Conservation (phyloP, 2,797 vertebrate species). For the Scolopax rusticola region DNA sequence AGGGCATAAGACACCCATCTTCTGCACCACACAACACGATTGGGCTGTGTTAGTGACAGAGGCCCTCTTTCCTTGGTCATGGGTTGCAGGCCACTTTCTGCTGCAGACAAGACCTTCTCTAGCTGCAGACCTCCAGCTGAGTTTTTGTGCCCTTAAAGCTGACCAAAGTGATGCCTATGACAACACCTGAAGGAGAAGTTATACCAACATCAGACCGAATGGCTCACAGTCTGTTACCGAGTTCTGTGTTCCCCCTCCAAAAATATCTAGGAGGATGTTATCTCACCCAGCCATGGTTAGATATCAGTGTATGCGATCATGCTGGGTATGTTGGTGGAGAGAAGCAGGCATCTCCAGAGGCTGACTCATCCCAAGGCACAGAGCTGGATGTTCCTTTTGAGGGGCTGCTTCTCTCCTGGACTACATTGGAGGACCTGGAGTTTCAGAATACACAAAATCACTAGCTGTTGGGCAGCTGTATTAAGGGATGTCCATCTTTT, state of each 20-base stretch:
- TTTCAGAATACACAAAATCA: neutral
- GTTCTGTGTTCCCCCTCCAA: neutral
- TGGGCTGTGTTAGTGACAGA: neutral
- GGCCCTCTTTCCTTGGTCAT: neutral
- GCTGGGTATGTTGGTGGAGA: neutral
- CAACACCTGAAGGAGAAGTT: neutral
- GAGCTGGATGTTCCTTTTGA: neutral
- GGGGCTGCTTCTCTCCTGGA: neutral
- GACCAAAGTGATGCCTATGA: too few species aligned
- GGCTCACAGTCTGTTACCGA: neutral
- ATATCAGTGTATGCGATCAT: neutral
- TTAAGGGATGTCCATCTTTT: neutral
- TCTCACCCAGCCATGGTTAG: neutral
- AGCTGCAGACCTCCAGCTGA: neutral
- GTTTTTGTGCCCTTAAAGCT: neutral
- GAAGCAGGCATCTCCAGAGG: neutral
- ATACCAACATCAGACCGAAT: neutral
- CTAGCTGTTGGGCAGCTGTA: neutral
- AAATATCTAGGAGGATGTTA: neutral
- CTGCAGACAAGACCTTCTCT: neutral
- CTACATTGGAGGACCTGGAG: neutral
- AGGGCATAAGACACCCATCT: neutral
- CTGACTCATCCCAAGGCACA: neutral
- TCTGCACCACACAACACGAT: rapidly evolving
- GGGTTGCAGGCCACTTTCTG: neutral